Percentiles rank a stretch among this genome's conserved stretches.
These are phyloP conservation scores for Ginglymostoma cirratum DNA, from an alignment of 2,113 vertebrate species.

Conservation along the genomic window DNA sequence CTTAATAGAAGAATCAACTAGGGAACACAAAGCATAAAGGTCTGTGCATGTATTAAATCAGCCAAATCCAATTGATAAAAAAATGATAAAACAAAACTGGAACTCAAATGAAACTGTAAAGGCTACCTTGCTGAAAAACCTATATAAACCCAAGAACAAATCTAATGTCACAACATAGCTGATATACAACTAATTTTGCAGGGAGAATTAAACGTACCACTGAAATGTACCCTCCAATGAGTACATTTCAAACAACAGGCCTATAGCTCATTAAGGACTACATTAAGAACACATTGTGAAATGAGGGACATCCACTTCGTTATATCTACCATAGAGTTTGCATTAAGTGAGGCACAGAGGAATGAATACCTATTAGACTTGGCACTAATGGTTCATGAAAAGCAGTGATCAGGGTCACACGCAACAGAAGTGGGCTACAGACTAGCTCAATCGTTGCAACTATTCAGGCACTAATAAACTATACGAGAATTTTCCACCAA, in stretches of 20 bases:
- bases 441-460: neutral
- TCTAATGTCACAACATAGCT: neutral
- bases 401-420: neutral
- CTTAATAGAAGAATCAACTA: neutral
- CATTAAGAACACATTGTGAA: neutral
- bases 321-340: neutral
- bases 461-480: neutral
- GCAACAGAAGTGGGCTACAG: neutral
- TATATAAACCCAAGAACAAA: neutral
- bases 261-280: neutral
- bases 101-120: neutral
- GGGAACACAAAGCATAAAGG: neutral
- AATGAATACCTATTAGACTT: neutral
- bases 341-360: neutral
- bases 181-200: neutral
- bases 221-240: neutral
- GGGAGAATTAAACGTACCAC: neutral
- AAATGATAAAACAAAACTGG: neutral
- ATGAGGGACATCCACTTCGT: neutral
- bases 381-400: neutral
- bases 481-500: neutral
- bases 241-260: neutral
- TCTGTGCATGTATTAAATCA: neutral
- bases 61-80: neutral
- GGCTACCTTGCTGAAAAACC: neutral